Evolutionary conservation across 2,797 vertebrate genomes (phyloP).

Genomic region (Pseudopleuronectes americanus): DNA sequence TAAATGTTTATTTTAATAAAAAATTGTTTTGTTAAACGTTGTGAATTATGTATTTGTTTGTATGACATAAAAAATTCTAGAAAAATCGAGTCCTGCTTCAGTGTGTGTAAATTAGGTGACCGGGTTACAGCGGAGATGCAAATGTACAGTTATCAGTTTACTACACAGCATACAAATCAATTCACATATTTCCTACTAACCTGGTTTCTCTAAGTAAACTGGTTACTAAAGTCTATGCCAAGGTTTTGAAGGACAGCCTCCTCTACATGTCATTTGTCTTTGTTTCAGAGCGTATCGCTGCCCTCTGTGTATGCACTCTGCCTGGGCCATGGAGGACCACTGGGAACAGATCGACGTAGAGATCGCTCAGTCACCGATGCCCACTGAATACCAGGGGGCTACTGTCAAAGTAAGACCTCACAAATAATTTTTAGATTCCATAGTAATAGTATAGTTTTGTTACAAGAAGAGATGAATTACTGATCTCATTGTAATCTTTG

Average conservation of each 20-base stretch:
- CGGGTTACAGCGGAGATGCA: no score
- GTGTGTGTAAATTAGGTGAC: no score
- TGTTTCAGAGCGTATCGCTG: constrained; percentile 90
- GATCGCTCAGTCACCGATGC: constrained; percentile 92
- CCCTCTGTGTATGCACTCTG: constrained; percentile 95
- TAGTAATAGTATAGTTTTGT: background rate
- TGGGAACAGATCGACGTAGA: constrained; percentile 92
- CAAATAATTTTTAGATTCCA: background rate
- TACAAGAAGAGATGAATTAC: background rate
- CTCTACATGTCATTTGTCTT: background rate
- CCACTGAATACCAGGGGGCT: constrained; percentile 90
- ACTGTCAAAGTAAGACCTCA: constrained; percentile 87
- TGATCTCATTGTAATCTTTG: background rate
- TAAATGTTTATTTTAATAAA: background rate
- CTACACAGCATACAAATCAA: background rate
- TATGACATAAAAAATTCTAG: no score
- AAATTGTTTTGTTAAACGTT: background rate
- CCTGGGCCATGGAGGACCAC: constrained; percentile 86
- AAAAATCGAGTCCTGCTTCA: no score
- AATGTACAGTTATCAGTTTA: no score
- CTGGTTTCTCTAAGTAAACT: background rate
- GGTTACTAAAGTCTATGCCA: background rate
- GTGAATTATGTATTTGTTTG: background rate
- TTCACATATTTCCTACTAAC: background rate
- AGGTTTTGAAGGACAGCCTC: background rate